Conservation (phyloP, 2,113 vertebrate genomes). For the Myrmecobius fasciatus region DNA sequence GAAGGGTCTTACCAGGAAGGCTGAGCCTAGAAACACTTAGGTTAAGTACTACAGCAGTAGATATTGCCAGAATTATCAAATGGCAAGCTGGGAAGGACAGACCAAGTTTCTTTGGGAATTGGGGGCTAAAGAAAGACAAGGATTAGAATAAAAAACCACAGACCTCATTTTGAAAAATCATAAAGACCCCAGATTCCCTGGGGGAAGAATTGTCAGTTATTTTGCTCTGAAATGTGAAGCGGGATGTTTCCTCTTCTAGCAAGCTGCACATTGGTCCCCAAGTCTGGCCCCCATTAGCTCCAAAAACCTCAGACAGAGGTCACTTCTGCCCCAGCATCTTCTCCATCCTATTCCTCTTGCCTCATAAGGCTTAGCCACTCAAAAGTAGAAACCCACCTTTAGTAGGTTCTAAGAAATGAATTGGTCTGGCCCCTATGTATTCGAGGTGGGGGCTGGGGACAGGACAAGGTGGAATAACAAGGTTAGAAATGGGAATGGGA, state of each 20-base stretch:
- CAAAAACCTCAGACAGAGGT: not conserved
- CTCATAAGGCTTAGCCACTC: not conserved
- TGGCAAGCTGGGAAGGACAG: not conserved
- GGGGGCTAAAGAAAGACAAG: not conserved
- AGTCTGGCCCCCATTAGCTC: not conserved
- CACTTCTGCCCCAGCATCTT: not conserved
- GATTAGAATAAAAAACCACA: not conserved
- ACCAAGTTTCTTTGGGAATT: not conserved
- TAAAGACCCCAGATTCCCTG: not conserved
- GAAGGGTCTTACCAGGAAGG: not conserved
- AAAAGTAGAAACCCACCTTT: not conserved
- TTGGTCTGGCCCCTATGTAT: not conserved
- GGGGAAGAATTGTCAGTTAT: not conserved
- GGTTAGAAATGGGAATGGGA: not conserved
- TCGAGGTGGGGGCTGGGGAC: not conserved
- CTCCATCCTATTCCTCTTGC: not conserved
- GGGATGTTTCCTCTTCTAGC: not conserved
- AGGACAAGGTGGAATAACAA: not conserved
- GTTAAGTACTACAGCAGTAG: not conserved
- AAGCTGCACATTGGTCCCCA: not conserved
- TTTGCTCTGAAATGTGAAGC: not conserved
- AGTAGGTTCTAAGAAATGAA: not conserved
- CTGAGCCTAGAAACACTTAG: no score
- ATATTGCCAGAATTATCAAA: not conserved
- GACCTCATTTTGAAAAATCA: not conserved